Base-by-base conservation (phyloP, 2,797 vertebrate genomes). In the Hyperoplus lanceolatus region DNA sequence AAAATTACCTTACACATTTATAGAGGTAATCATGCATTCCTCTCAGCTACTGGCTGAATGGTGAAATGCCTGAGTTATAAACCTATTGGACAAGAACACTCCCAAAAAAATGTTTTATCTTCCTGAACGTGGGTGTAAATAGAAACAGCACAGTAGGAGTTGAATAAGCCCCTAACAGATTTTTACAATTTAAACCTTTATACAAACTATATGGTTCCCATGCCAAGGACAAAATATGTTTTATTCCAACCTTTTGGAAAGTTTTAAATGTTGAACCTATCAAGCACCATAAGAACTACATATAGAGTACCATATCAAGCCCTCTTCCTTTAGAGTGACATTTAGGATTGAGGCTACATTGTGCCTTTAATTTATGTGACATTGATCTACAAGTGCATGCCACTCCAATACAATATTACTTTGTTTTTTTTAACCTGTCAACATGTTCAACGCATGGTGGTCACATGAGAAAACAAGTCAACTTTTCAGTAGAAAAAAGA, bases 21-120 rank as follows among this genome's bases (percentile, higher is more conserved):
- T 50, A 66, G 8, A 79, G 21, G 15, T 43, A 65, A 77, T 85
- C 53, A 74, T 11, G 71, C 53, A n/a, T 10, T 57, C 48, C 53
- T 73, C 0, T 21, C 11, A 21, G 18, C 58, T 77, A 11, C 10
- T 9, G 0, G 13, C 16, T 41, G 45, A 11, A 29, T 50, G 29
- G 21, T 41, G 45, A 18, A 53, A 12, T 49, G 2, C 12, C 4
- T 70, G 66, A 63, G 39, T 77, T 63, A 48, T 50, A 29, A 49
- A 49, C 50, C 16, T 41, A 38, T 69, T 59, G 14, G 18, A 57
- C 21, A 73, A 48, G n/a, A 55, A n/a, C 57, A 21, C 49, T 15
- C n/a, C 8, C 53, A 61, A 48, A 64, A 58, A 55, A 29, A 6
- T 8, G 4, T 9, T 1, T 8, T 2, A 9, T 16, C 29, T 77